Conservation (phyloP, 2,797 vertebrate species). For the Paramormyrops hopkinsi region DNA sequence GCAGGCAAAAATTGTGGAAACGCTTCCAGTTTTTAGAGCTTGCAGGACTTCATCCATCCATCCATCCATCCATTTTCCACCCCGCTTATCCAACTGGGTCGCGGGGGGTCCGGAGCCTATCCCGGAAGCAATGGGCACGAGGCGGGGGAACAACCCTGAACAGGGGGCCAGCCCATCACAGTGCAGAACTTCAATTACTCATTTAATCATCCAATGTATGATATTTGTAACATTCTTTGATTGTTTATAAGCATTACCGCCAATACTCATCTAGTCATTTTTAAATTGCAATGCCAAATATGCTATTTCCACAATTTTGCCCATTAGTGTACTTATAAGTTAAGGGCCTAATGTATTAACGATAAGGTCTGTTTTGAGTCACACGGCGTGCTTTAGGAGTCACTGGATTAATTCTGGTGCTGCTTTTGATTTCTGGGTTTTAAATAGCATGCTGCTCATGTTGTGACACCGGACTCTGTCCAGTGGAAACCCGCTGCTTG, state of each 20-base stretch:
- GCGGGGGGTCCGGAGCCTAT: too few relatives aligned
- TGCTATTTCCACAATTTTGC: not conserved
- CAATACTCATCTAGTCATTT: not conserved
- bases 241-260: not conserved
- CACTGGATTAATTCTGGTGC: not conserved
- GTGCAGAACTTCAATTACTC: not conserved
- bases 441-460: not conserved
- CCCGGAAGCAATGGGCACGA: too few relatives aligned
- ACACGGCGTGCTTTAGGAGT: not conserved
- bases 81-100: too few relatives aligned
- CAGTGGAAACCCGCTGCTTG: not conserved
- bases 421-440: not conserved
- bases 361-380: not conserved
- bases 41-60: not conserved
- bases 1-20: not conserved
- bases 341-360: not conserved
- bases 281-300: not conserved
- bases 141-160: too few relatives aligned
- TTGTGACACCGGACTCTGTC: not conserved
- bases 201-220: not conserved
- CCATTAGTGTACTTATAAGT: not conserved
- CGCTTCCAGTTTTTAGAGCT: not conserved
- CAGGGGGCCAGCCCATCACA: too few relatives aligned
- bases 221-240: not conserved
- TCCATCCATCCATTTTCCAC: too few relatives aligned